These are phyloP conservation scores for Oryzias curvinotus DNA, from an alignment of 2,113 vertebrate genomes.

Conservation along the genomic window DNA sequence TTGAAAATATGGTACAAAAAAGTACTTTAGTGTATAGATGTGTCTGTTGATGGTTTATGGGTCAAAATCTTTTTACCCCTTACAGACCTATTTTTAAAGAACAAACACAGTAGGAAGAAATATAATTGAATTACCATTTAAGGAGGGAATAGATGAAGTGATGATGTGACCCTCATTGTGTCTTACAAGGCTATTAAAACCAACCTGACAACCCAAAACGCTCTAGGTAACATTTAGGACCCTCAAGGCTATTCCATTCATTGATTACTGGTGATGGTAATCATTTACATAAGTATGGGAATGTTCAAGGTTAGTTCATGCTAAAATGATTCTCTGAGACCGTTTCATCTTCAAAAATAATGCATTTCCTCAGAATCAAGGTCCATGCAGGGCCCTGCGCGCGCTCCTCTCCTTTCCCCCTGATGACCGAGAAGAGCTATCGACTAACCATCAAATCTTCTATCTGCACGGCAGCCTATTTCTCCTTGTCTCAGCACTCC, in stretches of 20 bases:
- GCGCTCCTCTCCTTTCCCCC: constrained; percentile 38
- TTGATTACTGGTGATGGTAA: constrained; percentile 69
- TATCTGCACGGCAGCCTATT: constrained; percentile 70
- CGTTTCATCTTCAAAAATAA: constrained; percentile 75
- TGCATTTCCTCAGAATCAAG: constrained; percentile 77
- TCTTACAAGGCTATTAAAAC: constrained; percentile 54
- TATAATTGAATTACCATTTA: constrained; percentile 7
- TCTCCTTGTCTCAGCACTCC: constrained; percentile 81
- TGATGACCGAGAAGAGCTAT: constrained; percentile 65
- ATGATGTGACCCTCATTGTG: constrained; percentile 53
- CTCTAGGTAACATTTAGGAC: constrained; percentile 51
- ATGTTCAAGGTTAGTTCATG: constrained; percentile 75
- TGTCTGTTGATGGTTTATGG: neutral
- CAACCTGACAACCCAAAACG: constrained; percentile 44
- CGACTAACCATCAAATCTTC: constrained; percentile 81
- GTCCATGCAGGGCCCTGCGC: constrained; percentile 60
- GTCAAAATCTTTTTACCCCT: neutral
- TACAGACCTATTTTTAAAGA: neutral
- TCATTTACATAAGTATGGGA: constrained; percentile 69
- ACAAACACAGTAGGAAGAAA: neutral
- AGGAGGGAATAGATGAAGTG: constrained; percentile 3
- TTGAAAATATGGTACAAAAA: no score
- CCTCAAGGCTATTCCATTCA: constrained; percentile 64
- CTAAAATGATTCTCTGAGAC: constrained; percentile 63
- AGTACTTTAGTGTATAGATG: no score